Percentiles rank a stretch among this genome's conserved stretches.
Evolutionary conservation across 2,888 invertebrate species (phyloP).

Genomic region (Morinoia aosen): DNA sequence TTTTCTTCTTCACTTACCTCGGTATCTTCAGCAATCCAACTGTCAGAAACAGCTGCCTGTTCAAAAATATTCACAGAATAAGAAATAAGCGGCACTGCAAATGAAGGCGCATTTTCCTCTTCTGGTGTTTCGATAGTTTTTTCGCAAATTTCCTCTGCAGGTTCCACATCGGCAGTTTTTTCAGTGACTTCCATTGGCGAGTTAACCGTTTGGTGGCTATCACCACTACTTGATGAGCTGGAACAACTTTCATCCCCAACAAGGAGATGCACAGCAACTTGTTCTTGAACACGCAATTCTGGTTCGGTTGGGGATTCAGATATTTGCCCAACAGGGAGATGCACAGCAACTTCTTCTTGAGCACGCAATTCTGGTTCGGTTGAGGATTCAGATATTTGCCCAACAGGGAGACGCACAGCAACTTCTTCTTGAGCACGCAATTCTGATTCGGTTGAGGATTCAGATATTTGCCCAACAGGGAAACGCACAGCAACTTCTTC

Average conservation of each 20-base stretch:
- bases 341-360: not conserved
- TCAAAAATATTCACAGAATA: not conserved
- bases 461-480: too few relatives aligned
- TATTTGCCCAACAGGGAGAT: too few relatives aligned
- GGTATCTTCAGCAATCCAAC: constrained; percentile 30
- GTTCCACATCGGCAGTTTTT: not conserved
- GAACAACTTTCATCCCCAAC: not conserved
- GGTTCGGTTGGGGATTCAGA: not conserved
- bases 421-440: too few relatives aligned
- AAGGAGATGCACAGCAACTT: not conserved
- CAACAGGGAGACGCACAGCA: too few relatives aligned
- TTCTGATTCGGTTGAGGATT: too few relatives aligned
- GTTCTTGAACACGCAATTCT: not conserved
- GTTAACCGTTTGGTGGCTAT: not conserved
- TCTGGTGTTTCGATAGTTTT: not conserved
- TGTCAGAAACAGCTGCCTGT: not conserved
- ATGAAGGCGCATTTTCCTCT: not conserved
- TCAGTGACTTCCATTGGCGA: not conserved
- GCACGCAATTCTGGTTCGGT: not conserved
- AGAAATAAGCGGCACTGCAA: not conserved
- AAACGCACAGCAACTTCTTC: too few relatives aligned
- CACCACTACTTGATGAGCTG: not conserved
- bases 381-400: not conserved
- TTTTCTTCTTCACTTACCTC: not conserved
- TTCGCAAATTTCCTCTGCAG: not conserved